Conservation (phyloP, 2,888 invertebrate species). For the Agrilus cyanescens region DNA sequence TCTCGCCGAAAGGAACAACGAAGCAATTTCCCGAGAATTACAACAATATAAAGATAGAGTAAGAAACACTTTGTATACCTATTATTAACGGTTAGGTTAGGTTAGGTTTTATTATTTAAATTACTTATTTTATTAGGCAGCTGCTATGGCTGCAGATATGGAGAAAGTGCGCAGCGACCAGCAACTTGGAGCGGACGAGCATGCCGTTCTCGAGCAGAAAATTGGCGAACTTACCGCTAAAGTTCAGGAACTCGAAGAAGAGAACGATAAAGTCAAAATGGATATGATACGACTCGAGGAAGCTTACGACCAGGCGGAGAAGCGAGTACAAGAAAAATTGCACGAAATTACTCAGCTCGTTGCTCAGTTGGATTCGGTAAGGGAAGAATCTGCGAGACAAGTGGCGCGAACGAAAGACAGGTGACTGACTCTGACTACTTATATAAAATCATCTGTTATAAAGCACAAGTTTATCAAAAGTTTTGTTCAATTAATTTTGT, state of each 20-base stretch:
- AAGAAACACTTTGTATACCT: conserved; percentile 5
- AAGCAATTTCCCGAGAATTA: conserved; percentile 53
- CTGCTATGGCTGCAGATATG: conserved; percentile 36
- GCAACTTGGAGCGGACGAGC: conserved; percentile 37
- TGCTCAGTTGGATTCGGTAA: conserved; percentile 50
- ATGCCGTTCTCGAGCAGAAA: conserved; percentile 30
- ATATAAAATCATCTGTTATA: neutral
- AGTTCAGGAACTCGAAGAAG: conserved; percentile 26
- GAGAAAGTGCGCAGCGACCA: conserved; percentile 42
- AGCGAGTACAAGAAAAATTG: conserved; percentile 52
- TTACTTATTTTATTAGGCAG: conserved; percentile 16
- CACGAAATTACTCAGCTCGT: conserved; percentile 55
- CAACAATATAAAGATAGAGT: conserved; percentile 50
- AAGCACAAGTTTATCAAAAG: neutral
- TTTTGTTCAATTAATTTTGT: neutral
- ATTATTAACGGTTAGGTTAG: neutral
- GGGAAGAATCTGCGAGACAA: conserved; percentile 58
- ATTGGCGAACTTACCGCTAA: conserved; percentile 26
- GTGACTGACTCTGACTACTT: neutral
- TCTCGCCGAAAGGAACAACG: conserved; percentile 52
- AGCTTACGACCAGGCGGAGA: conserved; percentile 44
- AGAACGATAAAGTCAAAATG: conserved; percentile 25
- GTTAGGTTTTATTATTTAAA: neutral
- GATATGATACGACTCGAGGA: conserved; percentile 47
- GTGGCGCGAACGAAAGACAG: conserved; percentile 15